Evolutionary conservation across 1,140 invertebrate genomes (phyloP).

Genomic region (Calephelis virginiensis): DNA sequence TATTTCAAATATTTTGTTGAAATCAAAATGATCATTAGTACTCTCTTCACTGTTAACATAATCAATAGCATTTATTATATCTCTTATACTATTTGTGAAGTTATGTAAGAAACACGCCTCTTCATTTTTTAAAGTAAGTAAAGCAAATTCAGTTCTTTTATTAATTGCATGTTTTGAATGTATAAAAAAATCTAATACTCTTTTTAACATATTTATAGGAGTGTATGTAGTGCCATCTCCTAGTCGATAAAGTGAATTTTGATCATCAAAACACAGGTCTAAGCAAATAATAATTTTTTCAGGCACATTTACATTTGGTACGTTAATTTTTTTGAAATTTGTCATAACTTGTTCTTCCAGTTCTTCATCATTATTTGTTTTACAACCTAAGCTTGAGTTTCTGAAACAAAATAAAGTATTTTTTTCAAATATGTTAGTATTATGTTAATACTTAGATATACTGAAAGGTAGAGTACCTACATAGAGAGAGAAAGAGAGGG

Average conservation of each 20-base stretch:
- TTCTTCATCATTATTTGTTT: conserved; percentile 40
- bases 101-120: conserved; percentile 79
- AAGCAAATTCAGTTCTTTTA: conserved; percentile 82
- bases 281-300: conserved; percentile 83
- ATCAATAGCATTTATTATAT: conserved; percentile 79
- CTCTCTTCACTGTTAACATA: conserved; percentile 76
- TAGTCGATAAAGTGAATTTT: conserved; percentile 77
- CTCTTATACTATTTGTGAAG: conserved; percentile 82
- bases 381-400: conserved; percentile 23
- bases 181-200: conserved; percentile 82
- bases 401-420: conserved; percentile 27
- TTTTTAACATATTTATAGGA: conserved; percentile 82
- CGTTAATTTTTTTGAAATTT: conserved; percentile 63
- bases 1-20: conserved; percentile 80
- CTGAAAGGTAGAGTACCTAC: no score
- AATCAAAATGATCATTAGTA: conserved; percentile 78
- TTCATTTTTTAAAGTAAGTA: conserved; percentile 80
- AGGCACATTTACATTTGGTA: conserved; percentile 80
- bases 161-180: conserved; percentile 82
- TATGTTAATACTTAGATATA: no score
- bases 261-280: conserved; percentile 82
- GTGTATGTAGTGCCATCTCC: conserved; percentile 79
- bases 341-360: conserved; percentile 56
- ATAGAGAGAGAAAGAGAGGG: no score
- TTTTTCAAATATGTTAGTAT: background rate